Base-by-base conservation (phyloP, 1,140 invertebrate species). In the Drosophila albomicans region DNA sequence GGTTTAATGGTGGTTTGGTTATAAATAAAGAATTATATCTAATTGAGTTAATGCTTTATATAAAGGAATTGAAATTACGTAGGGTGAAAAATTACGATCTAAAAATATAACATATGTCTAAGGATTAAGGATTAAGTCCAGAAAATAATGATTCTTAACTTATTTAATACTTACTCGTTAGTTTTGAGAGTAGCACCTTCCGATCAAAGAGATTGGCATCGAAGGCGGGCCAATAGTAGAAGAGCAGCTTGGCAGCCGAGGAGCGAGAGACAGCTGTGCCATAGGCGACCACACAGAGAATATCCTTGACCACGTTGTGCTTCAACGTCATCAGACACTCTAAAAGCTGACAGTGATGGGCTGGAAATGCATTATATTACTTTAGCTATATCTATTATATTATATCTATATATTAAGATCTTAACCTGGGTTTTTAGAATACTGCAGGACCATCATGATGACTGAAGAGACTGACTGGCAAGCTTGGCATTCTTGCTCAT, bases 201-300 rank as follows among this genome's bases (percentile, higher is more conserved):
- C 98, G 94, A 92, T 99, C 98, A 85, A 98, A 97, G 2, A 98
- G 94, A 88, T 97, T 97, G 15, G 98, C 96, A 94, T 99, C 99
- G 79, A 99, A 97, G 2, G 98, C 96, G n/a, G 99, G 99, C 98
- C 99, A 99, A 92, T 99, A 99, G 93, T 99, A 98, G 93, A 99
- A 99, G 13, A 99, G 94, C 25, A 99, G 94, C 94, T 99, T 99
- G 46, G 98, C 98, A 13, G 99, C 99, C 2, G 98, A 97, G 52
- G 97, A 95, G 68, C 98, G 94, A 0, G 98, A 97, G 54, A 96
- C 95, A 63, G 97, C 96, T 1, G 99, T 99, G 10, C 99, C 99
- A 93, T 99, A 98, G 8, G 99, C 99, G 76, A 99, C 97, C 10
- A 99, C 98, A 91, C 97, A 98, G 5, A 99, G 94, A 25, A 99